Evolutionary conservation across 2,888 invertebrate species (phyloP).

Genomic region (Chymomyza fuscimana): DNA sequence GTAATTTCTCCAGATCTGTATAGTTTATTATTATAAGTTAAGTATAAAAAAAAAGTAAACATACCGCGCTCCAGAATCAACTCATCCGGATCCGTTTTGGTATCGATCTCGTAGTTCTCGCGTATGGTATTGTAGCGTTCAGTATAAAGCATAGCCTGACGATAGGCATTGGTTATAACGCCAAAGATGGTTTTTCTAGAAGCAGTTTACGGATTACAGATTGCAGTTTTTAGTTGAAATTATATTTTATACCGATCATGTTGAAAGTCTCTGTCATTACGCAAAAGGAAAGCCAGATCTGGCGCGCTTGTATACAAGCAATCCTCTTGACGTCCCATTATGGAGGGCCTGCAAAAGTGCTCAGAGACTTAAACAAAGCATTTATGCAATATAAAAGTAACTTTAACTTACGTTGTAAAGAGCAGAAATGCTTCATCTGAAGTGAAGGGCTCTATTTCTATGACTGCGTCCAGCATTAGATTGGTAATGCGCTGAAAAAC

Average conservation of each 20-base stretch:
- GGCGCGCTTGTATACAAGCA: slow-evolving; percentile 88
- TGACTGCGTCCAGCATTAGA: slow-evolving; percentile 82
- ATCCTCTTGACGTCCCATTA: slow-evolving; percentile 90
- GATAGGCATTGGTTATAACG: slow-evolving; percentile 83
- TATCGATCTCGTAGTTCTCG: slow-evolving; percentile 86
- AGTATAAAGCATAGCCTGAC: slow-evolving; percentile 84
- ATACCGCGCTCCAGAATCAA: slow-evolving; percentile 83
- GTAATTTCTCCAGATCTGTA: slow-evolving; percentile 83
- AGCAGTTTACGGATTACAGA: too few species aligned
- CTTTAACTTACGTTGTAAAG: background rate
- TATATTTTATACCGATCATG: slow-evolving; percentile 59
- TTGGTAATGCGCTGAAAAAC: slow-evolving; percentile 72
- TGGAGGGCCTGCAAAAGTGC: slow-evolving; percentile 83
- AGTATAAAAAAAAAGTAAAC: background rate
- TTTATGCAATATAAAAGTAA: background rate
- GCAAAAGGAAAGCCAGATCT: slow-evolving; percentile 85
- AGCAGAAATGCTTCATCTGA: slow-evolving; percentile 82
- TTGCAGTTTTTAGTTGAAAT: background rate
- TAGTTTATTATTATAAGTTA: background rate
- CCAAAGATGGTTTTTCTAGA: slow-evolving; percentile 81
- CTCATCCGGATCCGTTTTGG: slow-evolving; percentile 83
- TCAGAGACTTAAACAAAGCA: background rate
- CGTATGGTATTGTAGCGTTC: slow-evolving; percentile 84
- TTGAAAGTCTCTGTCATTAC: slow-evolving; percentile 82
- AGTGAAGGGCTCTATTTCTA: slow-evolving; percentile 86